These are phyloP conservation scores for Elegia similella DNA, from an alignment of 2,888 invertebrate species.

Conservation along the genomic window DNA sequence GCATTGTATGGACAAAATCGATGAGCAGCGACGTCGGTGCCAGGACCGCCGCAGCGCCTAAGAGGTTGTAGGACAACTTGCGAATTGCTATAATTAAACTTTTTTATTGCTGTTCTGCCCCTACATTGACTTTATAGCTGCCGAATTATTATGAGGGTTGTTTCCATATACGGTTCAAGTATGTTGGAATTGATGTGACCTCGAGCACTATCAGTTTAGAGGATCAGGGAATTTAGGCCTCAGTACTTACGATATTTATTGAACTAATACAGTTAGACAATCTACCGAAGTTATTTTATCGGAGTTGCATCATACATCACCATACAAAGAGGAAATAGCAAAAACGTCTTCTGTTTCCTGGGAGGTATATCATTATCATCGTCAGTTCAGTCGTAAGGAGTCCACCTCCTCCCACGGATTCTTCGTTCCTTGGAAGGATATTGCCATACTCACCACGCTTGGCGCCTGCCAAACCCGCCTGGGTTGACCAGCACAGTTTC, in stretches of 20 bases:
- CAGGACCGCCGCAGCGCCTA: constrained; percentile 47
- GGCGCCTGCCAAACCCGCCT: too few relatives aligned
- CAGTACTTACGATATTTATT: neutral
- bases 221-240: neutral
- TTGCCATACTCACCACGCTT: too few relatives aligned
- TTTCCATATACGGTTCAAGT: constrained; percentile 6
- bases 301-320: too few relatives aligned
- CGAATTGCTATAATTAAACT: constrained; percentile 56
- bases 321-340: too few relatives aligned
- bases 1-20: constrained; percentile 61
- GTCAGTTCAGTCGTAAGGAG: too few relatives aligned
- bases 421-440: too few relatives aligned
- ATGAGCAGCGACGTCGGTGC: constrained; percentile 69
- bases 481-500: too few relatives aligned
- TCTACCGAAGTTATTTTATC: too few relatives aligned
- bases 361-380: too few relatives aligned
- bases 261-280: neutral
- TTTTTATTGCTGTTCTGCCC: constrained; percentile 53
- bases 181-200: neutral
- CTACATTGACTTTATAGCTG: constrained; percentile 55
- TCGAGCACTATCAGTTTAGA: neutral
- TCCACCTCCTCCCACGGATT: too few relatives aligned
- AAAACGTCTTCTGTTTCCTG: too few relatives aligned
- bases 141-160: constrained; percentile 12
- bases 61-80: constrained; percentile 63